Evolutionary conservation across 2,797 vertebrate genomes (phyloP).

Genomic region (Hyperoplus immaculatus): DNA sequence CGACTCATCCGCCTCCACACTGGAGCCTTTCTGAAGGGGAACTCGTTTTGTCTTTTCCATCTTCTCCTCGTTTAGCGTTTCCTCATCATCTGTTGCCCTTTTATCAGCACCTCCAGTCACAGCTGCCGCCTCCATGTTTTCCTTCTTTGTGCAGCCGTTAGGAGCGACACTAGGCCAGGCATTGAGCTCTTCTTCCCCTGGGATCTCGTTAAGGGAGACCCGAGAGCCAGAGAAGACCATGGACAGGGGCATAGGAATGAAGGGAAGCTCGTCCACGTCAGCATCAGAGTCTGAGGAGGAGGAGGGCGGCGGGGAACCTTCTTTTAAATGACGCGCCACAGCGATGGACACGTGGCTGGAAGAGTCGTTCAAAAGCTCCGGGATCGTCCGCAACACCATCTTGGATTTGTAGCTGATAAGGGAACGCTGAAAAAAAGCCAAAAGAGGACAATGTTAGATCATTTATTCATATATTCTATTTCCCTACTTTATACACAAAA

Average conservation of each 20-base stretch:
- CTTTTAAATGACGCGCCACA: conserved; percentile 89
- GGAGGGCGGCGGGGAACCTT: conserved; percentile 88
- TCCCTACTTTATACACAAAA: background rate
- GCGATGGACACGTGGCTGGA: conserved; percentile 92
- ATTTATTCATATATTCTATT: background rate
- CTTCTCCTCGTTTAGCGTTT: conserved; percentile 65
- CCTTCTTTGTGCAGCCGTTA: conserved; percentile 53
- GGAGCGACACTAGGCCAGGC: conserved; percentile 44
- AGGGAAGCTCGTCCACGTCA: conserved; percentile 94
- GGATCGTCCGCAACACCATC: conserved; percentile 94
- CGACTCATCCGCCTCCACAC: conserved; percentile 84
- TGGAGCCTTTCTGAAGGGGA: conserved; percentile 85
- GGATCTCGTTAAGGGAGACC: conserved; percentile 95
- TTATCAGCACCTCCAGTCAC: conserved; percentile 18
- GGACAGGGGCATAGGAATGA: conserved; percentile 93
- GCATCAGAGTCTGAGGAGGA: conserved; percentile 96
- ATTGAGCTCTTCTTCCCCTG: conserved; percentile 87
- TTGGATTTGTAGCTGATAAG: conserved; percentile 98
- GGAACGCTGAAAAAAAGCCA: conserved; percentile 86
- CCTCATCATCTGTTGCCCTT: conserved; percentile 59
- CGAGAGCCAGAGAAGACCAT: conserved; percentile 93
- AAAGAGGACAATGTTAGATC: background rate
- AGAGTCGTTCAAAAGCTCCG: conserved; percentile 92
- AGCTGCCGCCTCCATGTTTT: conserved; percentile 14
- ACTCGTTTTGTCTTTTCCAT: conserved; percentile 67